Evolutionary conservation across 2,797 vertebrate species (phyloP).

Genomic region (Sphenopsis melanotis): DNA sequence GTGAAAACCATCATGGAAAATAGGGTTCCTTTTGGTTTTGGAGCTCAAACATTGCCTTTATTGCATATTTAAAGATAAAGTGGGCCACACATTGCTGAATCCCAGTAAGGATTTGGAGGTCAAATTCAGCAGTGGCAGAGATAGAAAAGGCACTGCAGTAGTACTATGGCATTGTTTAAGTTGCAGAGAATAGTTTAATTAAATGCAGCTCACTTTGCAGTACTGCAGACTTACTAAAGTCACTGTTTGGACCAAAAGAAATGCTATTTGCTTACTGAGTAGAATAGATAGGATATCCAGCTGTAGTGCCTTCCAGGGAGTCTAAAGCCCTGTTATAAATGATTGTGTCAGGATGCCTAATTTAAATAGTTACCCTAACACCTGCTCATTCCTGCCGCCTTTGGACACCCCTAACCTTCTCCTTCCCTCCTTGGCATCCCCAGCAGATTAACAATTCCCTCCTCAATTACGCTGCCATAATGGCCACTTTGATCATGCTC

Average conservation of each 20-base stretch:
- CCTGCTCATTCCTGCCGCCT: conserved; percentile 18
- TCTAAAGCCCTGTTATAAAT: neutral
- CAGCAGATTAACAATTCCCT: conserved; percentile 9
- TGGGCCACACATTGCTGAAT: neutral
- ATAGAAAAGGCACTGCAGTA: neutral
- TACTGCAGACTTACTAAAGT: neutral
- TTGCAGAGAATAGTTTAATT: neutral
- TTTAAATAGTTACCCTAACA: conserved; percentile 54
- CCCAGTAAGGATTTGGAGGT: neutral
- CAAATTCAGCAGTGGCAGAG: neutral
- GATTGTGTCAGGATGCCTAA: neutral
- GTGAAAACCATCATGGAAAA: neutral
- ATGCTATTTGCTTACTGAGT: neutral
- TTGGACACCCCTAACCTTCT: conserved; percentile 23
- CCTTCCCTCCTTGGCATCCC: conserved; percentile 1
- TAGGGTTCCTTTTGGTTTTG: neutral
- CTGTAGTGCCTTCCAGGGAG: neutral
- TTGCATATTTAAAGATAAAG: neutral
- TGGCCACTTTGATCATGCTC: conserved; percentile 10
- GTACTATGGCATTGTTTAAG: neutral
- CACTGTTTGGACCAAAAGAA: neutral
- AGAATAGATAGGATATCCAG: neutral
- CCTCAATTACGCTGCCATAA: neutral
- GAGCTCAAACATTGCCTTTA: neutral
- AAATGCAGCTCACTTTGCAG: neutral